These are phyloP conservation scores for Helicorthomorpha holstii DNA, from an alignment of 1,140 invertebrate species.

Conservation along the genomic window DNA sequence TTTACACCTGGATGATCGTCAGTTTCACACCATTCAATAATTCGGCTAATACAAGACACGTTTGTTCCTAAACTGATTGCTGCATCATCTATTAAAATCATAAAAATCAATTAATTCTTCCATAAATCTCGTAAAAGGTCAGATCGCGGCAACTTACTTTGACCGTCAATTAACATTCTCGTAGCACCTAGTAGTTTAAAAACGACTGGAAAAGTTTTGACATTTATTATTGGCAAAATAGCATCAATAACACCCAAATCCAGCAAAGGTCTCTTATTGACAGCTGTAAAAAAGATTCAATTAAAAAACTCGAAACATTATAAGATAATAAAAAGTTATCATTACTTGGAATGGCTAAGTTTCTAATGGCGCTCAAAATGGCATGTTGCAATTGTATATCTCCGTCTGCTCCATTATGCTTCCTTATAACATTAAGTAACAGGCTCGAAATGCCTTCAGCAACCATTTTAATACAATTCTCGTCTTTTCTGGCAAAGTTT, in stretches of 20 bases:
- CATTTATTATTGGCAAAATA: constrained; percentile 48
- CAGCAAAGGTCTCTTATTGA: constrained; percentile 1
- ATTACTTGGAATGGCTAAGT: constrained; percentile 54
- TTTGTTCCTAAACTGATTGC: constrained; percentile 39
- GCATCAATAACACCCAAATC: constrained; percentile 46
- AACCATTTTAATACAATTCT: constrained; percentile 60
- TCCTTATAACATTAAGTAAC: constrained; percentile 40
- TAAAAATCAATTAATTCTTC: not conserved
- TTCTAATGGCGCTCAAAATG: constrained; percentile 56
- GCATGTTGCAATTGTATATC: constrained; percentile 66
- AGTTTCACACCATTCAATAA: constrained; percentile 59
- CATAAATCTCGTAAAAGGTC: not conserved
- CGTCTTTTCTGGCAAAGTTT: constrained; percentile 66
- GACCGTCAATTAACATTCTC: constrained; percentile 65
- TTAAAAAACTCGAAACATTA: not conserved
- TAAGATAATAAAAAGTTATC: not conserved
- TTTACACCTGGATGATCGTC: constrained; percentile 66
- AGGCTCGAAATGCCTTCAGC: constrained; percentile 54
- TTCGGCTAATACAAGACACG: constrained; percentile 37
- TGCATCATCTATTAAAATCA: constrained; percentile 34
- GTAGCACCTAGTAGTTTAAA: constrained; percentile 73
- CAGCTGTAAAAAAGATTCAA: not conserved
- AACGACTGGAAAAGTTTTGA: constrained; percentile 58
- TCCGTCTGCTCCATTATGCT: constrained; percentile 34
- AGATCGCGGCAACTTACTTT: constrained; percentile 30